phyloP scores from a whole-genome alignment of 2,888 invertebrate genomes.

The Acheta domesticus region DNA sequence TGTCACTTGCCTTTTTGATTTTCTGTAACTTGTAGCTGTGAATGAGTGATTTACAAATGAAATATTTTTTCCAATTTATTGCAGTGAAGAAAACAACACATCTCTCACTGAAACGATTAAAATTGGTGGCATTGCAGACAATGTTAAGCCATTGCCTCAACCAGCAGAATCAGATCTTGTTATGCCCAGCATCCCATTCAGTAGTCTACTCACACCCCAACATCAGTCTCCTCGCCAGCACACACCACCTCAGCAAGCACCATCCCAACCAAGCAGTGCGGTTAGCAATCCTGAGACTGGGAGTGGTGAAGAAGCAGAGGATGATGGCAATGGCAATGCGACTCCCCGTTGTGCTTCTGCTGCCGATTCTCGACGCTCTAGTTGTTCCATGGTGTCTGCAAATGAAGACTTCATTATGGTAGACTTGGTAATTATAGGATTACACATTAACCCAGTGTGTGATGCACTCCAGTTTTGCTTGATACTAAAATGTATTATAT shows the following conservation, averaged over 20 bases:
- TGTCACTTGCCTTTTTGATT: too few relatives aligned
- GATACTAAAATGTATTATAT: neutral
- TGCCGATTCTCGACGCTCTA: conserved; percentile 49
- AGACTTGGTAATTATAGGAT: conserved; percentile 58
- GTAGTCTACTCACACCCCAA: conserved; percentile 51
- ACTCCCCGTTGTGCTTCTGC: conserved; percentile 43
- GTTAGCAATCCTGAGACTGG: conserved; percentile 20
- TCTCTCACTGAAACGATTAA: conserved; percentile 67
- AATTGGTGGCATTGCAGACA: conserved; percentile 73
- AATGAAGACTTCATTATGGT: conserved; percentile 69
- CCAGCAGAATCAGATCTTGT: conserved; percentile 51
- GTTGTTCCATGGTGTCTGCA: conserved; percentile 52
- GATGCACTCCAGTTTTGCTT: conserved; percentile 23
- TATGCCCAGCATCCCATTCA: conserved; percentile 64
- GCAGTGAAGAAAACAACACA: conserved; percentile 62
- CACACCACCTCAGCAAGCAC: conserved; percentile 29
- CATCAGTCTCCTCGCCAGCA: conserved; percentile 43
- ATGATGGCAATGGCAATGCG: conserved; percentile 48
- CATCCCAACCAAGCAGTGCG: neutral
- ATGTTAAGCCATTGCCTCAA: conserved; percentile 50
- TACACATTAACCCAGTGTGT: conserved; percentile 33
- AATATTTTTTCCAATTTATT: conserved; percentile 39
- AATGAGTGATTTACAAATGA: too few relatives aligned
- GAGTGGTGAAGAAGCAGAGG: conserved; percentile 40
- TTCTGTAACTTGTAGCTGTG: too few relatives aligned